A percentile compares a stretch with the other conserved stretches of the same genome.
These are phyloP conservation scores for Drosophila recens DNA, from an alignment of 2,888 invertebrate genomes.

Conservation along the genomic window DNA sequence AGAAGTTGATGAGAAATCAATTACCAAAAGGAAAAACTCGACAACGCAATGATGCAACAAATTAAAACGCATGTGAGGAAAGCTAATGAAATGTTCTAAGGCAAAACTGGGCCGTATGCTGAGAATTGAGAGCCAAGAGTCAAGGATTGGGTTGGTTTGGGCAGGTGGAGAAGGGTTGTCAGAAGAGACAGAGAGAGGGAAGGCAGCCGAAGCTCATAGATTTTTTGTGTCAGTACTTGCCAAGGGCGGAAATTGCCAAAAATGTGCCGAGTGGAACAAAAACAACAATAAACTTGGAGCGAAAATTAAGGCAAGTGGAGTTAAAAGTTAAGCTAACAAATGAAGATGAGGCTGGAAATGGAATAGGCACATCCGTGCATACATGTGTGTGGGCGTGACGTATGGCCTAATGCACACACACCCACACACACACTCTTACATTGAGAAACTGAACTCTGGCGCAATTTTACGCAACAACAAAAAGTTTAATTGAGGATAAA, in stretches of 20 bases:
- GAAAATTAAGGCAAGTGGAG: slow-evolving; percentile 75
- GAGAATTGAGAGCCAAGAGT: not conserved
- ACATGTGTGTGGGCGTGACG: slow-evolving; percentile 42
- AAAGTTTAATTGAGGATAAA: slow-evolving; percentile 79
- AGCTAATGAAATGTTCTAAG: slow-evolving; percentile 67
- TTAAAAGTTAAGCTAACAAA: slow-evolving; percentile 77
- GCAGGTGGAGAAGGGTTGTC: slow-evolving; percentile 9
- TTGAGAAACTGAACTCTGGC: slow-evolving; percentile 53
- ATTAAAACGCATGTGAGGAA: slow-evolving; percentile 65
- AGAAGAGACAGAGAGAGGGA: not conserved
- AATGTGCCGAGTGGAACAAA: slow-evolving; percentile 65
- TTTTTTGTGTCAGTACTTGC: slow-evolving; percentile 39
- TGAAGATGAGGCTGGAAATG: slow-evolving; percentile 52
- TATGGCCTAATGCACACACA: slow-evolving; percentile 58
- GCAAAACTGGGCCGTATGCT: slow-evolving; percentile 3
- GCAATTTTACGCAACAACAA: slow-evolving; percentile 78
- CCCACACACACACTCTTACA: slow-evolving; percentile 12
- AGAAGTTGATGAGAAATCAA: slow-evolving; percentile 64
- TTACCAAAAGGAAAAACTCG: slow-evolving; percentile 51
- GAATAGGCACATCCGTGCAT: slow-evolving; percentile 9
- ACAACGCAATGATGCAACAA: slow-evolving; percentile 75
- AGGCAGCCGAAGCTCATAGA: slow-evolving; percentile 21
- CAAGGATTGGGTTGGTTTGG: not conserved
- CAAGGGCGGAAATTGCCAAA: slow-evolving; percentile 68
- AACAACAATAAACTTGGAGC: slow-evolving; percentile 65